These are phyloP conservation scores for Hippotragus niger DNA, from an alignment of 2,113 vertebrate species.

Conservation along the genomic window DNA sequence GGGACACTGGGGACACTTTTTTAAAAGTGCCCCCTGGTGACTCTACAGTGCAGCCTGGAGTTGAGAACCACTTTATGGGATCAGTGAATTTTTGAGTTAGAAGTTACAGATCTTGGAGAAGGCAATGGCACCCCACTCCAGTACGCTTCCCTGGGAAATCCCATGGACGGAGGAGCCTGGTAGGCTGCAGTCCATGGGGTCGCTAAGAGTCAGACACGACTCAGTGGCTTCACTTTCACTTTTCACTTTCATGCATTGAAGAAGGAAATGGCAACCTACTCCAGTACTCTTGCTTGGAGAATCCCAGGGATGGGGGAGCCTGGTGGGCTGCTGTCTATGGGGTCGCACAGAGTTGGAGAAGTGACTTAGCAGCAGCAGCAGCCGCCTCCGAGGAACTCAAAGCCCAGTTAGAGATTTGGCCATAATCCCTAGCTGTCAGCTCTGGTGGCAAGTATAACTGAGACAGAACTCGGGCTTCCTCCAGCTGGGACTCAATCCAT, in stretches of 20 bases:
- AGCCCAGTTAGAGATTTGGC: not conserved
- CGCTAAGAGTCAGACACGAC: not conserved
- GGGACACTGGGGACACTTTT: not conserved
- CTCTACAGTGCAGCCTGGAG: not conserved
- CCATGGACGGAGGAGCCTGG: not conserved
- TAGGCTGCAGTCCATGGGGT: not conserved
- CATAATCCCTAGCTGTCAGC: not conserved
- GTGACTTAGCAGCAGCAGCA: not conserved
- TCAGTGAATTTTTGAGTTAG: not conserved
- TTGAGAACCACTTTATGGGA: not conserved
- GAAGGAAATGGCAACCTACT: not conserved
- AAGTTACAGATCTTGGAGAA: not conserved
- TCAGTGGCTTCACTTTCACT: no score
- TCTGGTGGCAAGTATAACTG: not conserved
- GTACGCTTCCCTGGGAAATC: not conserved
- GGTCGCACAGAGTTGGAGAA: not conserved
- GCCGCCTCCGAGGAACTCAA: not conserved
- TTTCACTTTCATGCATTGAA: not conserved
- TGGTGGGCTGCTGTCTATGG: not conserved
- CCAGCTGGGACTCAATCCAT: not conserved
- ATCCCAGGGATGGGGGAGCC: not conserved
- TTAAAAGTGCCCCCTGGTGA: not conserved
- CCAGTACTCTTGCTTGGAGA: not conserved
- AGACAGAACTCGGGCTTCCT: not conserved
- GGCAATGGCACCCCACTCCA: not conserved